These are phyloP conservation scores for Dipodomys merriami DNA, from an alignment of 2,113 vertebrate genomes.

Conservation along the genomic window DNA sequence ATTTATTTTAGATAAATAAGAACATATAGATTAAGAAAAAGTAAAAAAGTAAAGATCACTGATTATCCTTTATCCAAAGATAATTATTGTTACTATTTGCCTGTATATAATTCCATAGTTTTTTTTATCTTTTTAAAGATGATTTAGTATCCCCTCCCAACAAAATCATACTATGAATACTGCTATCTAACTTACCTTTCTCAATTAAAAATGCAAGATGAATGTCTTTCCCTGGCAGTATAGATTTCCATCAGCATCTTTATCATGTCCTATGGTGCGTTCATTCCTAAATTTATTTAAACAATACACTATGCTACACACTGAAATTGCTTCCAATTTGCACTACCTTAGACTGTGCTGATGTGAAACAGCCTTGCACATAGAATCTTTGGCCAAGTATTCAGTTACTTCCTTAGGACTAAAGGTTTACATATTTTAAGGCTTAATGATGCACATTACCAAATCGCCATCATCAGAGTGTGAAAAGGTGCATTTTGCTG, in stretches of 20 bases:
- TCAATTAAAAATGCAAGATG: slow-evolving; percentile 46
- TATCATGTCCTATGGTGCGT: slow-evolving; percentile 19
- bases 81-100: slow-evolving; percentile 51
- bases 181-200: slow-evolving; percentile 56
- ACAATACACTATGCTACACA: slow-evolving; percentile 10
- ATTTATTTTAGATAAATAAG: slow-evolving; percentile 63
- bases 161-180: slow-evolving; percentile 23
- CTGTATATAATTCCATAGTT: slow-evolving; percentile 50
- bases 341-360: slow-evolving; percentile 28
- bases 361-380: not conserved
- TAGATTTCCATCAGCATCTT: slow-evolving; percentile 37
- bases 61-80: slow-evolving; percentile 62
- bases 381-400: slow-evolving; percentile 55
- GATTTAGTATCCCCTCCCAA: slow-evolving; percentile 14
- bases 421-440: slow-evolving; percentile 54
- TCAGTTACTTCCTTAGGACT: slow-evolving; percentile 40
- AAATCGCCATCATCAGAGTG: slow-evolving; percentile 51
- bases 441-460: slow-evolving; percentile 28
- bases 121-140: slow-evolving; percentile 58
- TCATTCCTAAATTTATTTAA: slow-evolving; percentile 21
- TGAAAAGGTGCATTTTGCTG: slow-evolving; percentile 21
- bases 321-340: slow-evolving; percentile 20
- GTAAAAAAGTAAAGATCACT: slow-evolving; percentile 55
- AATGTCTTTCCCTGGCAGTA: slow-evolving; percentile 57
- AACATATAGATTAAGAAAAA: slow-evolving; percentile 61